Evolutionary conservation across 2,888 invertebrate species (phyloP).

Genomic region (Drosophila longiperda): DNA sequence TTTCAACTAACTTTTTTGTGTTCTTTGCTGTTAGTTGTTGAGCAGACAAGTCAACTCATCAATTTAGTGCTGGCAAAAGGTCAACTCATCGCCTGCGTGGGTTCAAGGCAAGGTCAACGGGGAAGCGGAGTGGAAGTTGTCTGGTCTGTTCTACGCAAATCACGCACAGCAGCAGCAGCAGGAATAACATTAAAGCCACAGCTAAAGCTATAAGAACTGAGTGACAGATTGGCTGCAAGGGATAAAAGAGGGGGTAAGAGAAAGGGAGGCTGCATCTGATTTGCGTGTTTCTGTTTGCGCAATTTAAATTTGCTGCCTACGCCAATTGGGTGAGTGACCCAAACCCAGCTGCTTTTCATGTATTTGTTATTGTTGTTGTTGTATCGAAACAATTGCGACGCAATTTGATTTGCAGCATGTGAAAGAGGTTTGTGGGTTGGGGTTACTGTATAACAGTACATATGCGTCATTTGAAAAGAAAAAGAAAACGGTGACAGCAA

Average conservation of each 20-base stretch:
- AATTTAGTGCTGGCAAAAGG: slow-evolving; percentile 34
- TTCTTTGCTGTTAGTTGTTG: slow-evolving; percentile 1
- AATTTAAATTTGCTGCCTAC: background rate
- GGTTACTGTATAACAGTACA: slow-evolving; percentile 26
- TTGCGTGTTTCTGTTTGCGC: slow-evolving; percentile 9
- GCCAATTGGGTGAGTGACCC: slow-evolving; percentile 46
- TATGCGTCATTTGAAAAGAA: slow-evolving; percentile 51
- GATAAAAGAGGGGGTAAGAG: no score
- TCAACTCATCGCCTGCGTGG: slow-evolving; percentile 35
- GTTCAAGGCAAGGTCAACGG: slow-evolving; percentile 41
- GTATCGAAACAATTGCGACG: slow-evolving; percentile 56
- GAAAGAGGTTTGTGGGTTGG: slow-evolving; percentile 5
- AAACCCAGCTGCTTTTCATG: slow-evolving; percentile 16
- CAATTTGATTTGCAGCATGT: slow-evolving; percentile 27
- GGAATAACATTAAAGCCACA: slow-evolving; percentile 3
- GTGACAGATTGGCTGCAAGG: no score
- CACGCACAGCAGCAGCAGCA: slow-evolving; percentile 3
- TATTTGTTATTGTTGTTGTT: slow-evolving; percentile 2
- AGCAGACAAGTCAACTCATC: slow-evolving; percentile 26
- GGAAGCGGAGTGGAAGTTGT: slow-evolving; percentile 11
- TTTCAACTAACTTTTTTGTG: background rate
- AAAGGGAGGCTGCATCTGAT: slow-evolving; percentile 21
- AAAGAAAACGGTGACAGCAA: slow-evolving; percentile 1
- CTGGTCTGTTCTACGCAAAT: background rate
- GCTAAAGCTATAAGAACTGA: background rate